A percentile compares a stretch with the other conserved stretches of the same genome.
phyloP scores from a whole-genome alignment of 1,140 invertebrate species.

The Physella acuta region DNA sequence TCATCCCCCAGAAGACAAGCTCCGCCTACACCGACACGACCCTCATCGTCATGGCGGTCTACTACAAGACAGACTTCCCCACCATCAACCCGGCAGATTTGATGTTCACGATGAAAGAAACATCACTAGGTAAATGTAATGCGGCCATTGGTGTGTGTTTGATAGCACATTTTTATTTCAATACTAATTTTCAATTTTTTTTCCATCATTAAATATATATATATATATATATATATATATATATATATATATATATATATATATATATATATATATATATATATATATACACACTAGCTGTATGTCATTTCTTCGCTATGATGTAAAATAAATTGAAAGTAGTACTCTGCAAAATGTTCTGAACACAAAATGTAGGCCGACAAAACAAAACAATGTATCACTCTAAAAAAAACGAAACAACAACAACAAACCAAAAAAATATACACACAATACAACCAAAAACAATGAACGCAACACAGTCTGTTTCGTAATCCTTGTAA shows the following conservation, averaged over 20 bases:
- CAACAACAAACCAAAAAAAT: no score
- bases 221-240: constrained; percentile 19
- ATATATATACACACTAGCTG: constrained; percentile 2
- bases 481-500: no score
- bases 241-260: constrained; percentile 14
- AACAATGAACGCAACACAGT: no score
- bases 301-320: no score
- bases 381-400: no score
- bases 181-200: constrained; percentile 1
- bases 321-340: no score
- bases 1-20: constrained; percentile 21
- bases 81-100: constrained; percentile 14
- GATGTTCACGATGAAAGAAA: constrained; percentile 21
- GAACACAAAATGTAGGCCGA: no score
- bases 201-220: constrained; percentile 3
- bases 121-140: background rate
- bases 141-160: no score
- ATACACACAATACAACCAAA: no score
- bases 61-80: constrained; percentile 17
- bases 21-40: constrained; percentile 14
- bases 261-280: constrained; percentile 9
- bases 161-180: background rate
- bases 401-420: no score
- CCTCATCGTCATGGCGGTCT: background rate
- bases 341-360: no score